Conservation (phyloP, 2,113 vertebrate genomes). For the Gallinago paraguaiae region DNA sequence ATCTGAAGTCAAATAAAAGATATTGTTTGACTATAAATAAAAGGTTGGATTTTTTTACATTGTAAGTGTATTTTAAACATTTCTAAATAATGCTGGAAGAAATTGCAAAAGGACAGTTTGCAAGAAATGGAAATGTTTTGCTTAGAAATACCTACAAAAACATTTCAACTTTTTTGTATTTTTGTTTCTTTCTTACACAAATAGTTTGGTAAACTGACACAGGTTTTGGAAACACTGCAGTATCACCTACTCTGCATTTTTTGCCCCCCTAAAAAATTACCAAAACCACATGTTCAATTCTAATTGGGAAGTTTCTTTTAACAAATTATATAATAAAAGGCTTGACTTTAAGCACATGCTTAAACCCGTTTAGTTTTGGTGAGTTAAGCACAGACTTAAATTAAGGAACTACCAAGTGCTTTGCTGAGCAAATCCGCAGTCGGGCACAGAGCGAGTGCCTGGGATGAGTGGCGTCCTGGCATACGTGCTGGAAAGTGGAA, state of each 20-base stretch:
- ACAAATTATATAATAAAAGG: background rate
- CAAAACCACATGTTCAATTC: background rate
- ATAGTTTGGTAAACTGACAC: background rate
- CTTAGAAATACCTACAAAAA: constrained; percentile 3
- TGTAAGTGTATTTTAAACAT: background rate
- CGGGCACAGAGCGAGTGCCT: accelerated
- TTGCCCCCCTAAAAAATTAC: background rate
- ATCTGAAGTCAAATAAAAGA: background rate
- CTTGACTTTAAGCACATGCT: background rate
- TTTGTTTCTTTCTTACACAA: background rate
- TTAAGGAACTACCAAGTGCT: background rate
- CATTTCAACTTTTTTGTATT: background rate
- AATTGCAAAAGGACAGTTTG: background rate
- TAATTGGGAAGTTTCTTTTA: background rate
- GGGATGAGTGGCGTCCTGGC: background rate
- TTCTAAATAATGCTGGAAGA: background rate
- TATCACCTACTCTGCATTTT: background rate
- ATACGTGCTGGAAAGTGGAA: background rate
- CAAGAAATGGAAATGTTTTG: background rate
- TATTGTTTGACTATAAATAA: background rate
- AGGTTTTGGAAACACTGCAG: background rate
- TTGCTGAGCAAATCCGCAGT: background rate
- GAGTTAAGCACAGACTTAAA: background rate
- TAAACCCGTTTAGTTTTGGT: background rate
- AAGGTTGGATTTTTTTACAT: background rate